Conservation (phyloP, 2,797 vertebrate genomes). For the Serranus cabrilla region DNA sequence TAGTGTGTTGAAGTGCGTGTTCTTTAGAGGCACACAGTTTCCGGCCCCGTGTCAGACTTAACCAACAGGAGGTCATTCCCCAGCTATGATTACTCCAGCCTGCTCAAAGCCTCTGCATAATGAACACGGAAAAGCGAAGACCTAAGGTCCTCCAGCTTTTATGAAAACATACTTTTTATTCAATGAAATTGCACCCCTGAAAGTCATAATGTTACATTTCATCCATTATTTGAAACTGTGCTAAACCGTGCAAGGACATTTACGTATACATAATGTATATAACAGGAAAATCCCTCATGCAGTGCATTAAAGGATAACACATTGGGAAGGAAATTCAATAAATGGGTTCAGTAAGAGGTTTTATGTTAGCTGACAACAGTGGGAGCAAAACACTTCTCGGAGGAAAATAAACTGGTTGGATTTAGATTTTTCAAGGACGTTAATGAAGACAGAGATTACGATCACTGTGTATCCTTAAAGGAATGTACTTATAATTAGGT, state of each 20-base stretch:
- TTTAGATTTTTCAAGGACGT: conserved; percentile 48
- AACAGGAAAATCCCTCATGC: conserved; percentile 5
- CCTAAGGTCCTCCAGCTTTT: conserved; percentile 22
- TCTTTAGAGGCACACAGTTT: conserved; percentile 45
- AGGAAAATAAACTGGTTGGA: conserved; percentile 29
- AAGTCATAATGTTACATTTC: conserved; percentile 29
- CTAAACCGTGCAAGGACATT: not conserved
- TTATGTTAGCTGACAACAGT: conserved; percentile 15
- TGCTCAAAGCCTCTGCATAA: conserved; percentile 22
- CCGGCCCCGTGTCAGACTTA: conserved; percentile 42
- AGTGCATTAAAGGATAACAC: conserved; percentile 17
- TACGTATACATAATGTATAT: not conserved
- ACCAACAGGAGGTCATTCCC: conserved; percentile 54
- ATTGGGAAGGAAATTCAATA: conserved; percentile 4
- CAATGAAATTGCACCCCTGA: conserved; percentile 17
- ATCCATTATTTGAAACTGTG: not conserved
- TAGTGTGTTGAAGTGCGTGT: conserved; percentile 33
- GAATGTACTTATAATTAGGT: conserved; percentile 50
- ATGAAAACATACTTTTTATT: conserved; percentile 38
- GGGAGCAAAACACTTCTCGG: conserved; percentile 7
- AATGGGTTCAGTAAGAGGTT: conserved; percentile 13
- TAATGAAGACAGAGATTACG: conserved; percentile 36
- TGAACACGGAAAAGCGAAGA: not conserved
- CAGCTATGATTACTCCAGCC: conserved; percentile 55
- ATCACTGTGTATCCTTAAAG: conserved; percentile 38